These are phyloP conservation scores for Heliopora coerulea DNA, from an alignment of 92 coral and sea anemone genomes.

Conservation along the genomic window DNA sequence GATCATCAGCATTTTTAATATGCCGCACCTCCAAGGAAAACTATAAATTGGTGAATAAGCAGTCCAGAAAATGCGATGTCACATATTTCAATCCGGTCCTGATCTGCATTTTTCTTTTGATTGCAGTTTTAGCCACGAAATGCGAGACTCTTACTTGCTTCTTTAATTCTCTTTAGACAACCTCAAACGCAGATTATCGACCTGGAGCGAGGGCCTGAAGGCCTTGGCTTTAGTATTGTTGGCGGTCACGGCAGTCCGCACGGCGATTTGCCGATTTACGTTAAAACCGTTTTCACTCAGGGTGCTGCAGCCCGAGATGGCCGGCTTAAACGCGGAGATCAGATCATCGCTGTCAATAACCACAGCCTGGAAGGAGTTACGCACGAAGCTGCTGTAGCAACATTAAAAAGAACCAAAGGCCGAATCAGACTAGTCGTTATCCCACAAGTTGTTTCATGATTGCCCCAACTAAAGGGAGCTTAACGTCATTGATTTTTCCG, in stretches of 20 bases:
- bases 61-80: no score
- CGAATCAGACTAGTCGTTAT: conserved; percentile 60
- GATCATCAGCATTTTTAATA: no score
- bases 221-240: conserved; percentile 98
- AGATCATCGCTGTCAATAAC: conserved; percentile 91
- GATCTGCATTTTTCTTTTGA: no score
- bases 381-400: conserved; percentile 88
- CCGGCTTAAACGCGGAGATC: conserved; percentile 91
- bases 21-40: no score
- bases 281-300: conserved; percentile 98
- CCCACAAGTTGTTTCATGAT: conserved; percentile 28
- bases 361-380: conserved; percentile 90
- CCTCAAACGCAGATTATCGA: conserved; percentile 88
- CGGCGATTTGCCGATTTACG: conserved; percentile 99
- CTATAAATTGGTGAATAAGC: no score
- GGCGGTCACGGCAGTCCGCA: conserved; percentile 99
- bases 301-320: conserved; percentile 99
- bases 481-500: no score
- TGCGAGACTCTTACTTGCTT: neutral
- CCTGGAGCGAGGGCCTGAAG: conserved; percentile 98
- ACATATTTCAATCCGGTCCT: no score
- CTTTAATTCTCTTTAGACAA: conserved; percentile 56
- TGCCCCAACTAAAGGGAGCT: no score
- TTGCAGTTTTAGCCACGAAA: neutral
- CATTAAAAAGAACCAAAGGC: conserved; percentile 89